Evolutionary conservation across 2,888 invertebrate species (phyloP), one percentile per base, ranked within the genome.

Genomic region (Macrophya annulata): DNA sequence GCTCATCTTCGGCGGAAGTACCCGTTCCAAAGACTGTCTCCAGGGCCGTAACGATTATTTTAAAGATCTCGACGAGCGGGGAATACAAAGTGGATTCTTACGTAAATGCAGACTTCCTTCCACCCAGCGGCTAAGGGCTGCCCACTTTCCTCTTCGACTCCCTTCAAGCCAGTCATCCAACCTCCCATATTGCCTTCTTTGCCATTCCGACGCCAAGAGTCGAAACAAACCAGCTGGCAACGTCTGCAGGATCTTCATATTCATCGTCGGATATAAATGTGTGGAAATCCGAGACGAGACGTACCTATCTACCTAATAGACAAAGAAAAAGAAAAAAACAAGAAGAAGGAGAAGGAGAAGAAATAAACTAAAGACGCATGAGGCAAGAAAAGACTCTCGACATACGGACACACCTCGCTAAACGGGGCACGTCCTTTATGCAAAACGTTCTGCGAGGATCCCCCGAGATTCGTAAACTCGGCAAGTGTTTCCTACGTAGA

Each of bases 81-180:
- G 91, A 92, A 92, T 92, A 92, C 91, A 91, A 92, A 92, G 91
- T 92, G 88, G 90, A 88, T 90, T 91, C 90, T 92, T 92, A 92
- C 89, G 90, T 90, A 92, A 93, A 92, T 92, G 90, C 89, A 55
- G 85, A 85, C 85, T 72, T 85, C 86, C 87, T 84, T 85, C 86
- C 84, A 71, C 43, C 77, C 31, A 8, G 55, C 51, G 77, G 48
- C 31, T n/a, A 37, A n/a, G 51, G 77, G 77, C 40, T 51, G 51
- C 48, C 77, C 77, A 51, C 55, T 77, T 77, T 77, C 31, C 48
- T 77, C 31, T 77, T 25, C 51, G 17, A 37, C 77, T 55, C 15
- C 48, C 74, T 45, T 21, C 37, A 17, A 68, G 17, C 25, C 68
- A 68, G 17, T 12, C 68, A 43, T 74, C 45, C 45, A 9, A 43